phyloP scores from a whole-genome alignment of 2,797 vertebrate species.

The Xenops minutus region DNA sequence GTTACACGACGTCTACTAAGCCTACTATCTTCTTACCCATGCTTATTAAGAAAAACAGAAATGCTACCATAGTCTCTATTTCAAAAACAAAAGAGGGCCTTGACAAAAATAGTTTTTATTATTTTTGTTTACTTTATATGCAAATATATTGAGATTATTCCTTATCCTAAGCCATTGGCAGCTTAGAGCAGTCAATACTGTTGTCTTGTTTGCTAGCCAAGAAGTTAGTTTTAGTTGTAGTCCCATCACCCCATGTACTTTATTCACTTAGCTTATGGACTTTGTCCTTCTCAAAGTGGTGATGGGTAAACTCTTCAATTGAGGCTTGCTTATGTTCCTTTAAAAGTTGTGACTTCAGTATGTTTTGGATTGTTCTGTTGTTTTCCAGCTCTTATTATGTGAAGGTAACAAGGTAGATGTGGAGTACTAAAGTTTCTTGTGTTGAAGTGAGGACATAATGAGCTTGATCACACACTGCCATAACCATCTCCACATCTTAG shows the following conservation, averaged over 20 bases:
- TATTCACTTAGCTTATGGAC: neutral
- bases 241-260: neutral
- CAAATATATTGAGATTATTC: neutral
- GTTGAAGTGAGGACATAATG: neutral
- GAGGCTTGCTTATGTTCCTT: neutral
- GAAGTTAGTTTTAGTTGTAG: neutral
- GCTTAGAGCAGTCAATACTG: neutral
- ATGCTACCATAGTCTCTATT: neutral
- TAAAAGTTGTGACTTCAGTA: neutral
- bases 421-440: neutral
- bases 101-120: neutral
- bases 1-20: neutral
- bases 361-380: neutral
- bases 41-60: neutral
- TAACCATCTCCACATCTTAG: neutral
- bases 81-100: fast-evolving
- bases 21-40: neutral
- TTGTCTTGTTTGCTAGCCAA: neutral
- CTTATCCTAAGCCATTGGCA: neutral
- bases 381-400: neutral
- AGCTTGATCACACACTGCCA: neutral
- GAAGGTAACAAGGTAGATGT: neutral
- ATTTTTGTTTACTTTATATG: neutral
- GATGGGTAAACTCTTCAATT: neutral
- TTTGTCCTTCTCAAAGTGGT: neutral